Conservation (phyloP, 2,888 invertebrate genomes). For the Stenolophus ochropezus region DNA sequence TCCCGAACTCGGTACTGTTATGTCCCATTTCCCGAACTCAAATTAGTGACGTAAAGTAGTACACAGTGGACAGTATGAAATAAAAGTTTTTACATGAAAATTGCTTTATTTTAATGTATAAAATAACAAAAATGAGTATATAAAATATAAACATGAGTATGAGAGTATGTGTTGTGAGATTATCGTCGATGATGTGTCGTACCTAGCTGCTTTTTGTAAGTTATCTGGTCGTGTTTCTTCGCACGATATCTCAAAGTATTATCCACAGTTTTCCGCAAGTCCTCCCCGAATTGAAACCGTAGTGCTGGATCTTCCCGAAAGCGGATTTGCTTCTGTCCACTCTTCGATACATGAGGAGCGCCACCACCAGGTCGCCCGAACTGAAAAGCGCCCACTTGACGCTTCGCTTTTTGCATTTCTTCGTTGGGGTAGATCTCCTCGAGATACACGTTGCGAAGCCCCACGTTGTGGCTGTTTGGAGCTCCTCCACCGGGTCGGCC, state of each 20-base stretch:
- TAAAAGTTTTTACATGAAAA: no score
- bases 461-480: constrained; percentile 76
- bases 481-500: constrained; percentile 86
- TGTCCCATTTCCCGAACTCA: no score
- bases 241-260: constrained; percentile 82
- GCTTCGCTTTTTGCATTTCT: constrained; percentile 73
- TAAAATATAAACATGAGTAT: no score
- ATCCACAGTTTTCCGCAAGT: constrained; percentile 79
- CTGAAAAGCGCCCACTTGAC: constrained; percentile 68
- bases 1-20: no score
- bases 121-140: no score
- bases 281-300: constrained; percentile 78
- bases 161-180: background rate
- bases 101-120: no score
- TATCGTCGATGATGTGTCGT: constrained; percentile 58
- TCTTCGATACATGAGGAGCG: constrained; percentile 70
- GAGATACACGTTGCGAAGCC: constrained; percentile 81
- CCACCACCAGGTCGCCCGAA: constrained; percentile 70
- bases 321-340: constrained; percentile 70
- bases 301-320: constrained; percentile 79
- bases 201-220: constrained; percentile 80
- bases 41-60: no score
- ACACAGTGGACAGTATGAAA: no score
- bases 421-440: constrained; percentile 78
- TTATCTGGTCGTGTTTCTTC: constrained; percentile 75